These are phyloP conservation scores for Chaetophractus vellerosus DNA, from an alignment of 2,797 vertebrate genomes.

Conservation along the genomic window DNA sequence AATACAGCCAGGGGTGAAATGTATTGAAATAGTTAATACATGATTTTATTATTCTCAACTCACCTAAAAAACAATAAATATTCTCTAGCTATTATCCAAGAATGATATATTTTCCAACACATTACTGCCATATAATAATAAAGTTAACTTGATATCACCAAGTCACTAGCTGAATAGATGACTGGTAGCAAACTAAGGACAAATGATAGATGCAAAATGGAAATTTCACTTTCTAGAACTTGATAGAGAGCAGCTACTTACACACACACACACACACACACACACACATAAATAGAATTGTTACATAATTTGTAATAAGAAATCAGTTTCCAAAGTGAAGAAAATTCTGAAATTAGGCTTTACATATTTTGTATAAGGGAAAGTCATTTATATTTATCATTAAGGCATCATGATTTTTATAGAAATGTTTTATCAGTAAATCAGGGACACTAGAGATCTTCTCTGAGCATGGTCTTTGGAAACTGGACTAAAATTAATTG, in stretches of 20 bases:
- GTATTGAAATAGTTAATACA: background rate
- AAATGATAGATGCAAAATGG: background rate
- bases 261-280: no score
- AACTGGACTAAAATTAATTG: background rate
- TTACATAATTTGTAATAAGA: background rate
- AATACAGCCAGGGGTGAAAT: background rate
- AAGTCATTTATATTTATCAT: background rate
- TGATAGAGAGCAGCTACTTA: background rate
- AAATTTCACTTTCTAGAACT: conserved; percentile 12
- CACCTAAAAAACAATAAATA: background rate
- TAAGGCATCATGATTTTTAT: background rate
- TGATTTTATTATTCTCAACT: background rate
- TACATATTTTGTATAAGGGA: background rate
- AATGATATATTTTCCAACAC: background rate
- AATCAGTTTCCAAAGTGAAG: conserved; percentile 18
- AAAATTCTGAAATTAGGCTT: background rate
- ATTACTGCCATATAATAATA: background rate
- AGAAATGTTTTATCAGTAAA: conserved; percentile 5
- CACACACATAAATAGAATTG: background rate
- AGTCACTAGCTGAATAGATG: background rate
- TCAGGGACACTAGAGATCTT: background rate
- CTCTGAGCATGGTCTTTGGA: background rate
- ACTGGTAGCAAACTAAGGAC: background rate
- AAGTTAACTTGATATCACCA: background rate
- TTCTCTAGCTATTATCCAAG: background rate